Conservation (phyloP, 2,113 vertebrate genomes). For the Phrynosoma blainvillii region DNA sequence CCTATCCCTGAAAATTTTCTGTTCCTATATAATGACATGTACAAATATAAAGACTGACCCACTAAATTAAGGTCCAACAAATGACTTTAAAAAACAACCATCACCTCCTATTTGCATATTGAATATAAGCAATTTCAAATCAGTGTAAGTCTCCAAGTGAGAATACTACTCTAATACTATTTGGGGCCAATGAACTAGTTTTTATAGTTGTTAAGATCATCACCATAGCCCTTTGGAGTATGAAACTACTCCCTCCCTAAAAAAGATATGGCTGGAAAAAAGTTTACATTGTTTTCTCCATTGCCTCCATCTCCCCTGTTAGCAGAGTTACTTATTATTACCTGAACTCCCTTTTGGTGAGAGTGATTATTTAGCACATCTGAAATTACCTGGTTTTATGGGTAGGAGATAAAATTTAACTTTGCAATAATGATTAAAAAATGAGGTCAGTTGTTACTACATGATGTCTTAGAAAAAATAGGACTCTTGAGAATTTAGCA, state of each 20-base stretch:
- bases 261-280: background rate
- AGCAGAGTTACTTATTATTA: background rate
- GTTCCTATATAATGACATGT: background rate
- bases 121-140: background rate
- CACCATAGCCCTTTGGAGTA: background rate
- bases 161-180: background rate
- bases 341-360: background rate
- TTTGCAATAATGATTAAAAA: conserved; percentile 34
- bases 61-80: no score
- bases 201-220: background rate
- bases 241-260: background rate
- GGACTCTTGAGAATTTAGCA: conserved; percentile 43
- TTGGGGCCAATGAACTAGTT: background rate
- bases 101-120: background rate
- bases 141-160: background rate
- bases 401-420: conserved; percentile 33
- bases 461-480: conserved; percentile 46
- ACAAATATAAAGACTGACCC: background rate
- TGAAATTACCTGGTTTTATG: conserved; percentile 33
- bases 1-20: background rate
- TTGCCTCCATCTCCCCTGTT: background rate
- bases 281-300: background rate
- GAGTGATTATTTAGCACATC: conserved; percentile 22
- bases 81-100: background rate
- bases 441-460: background rate